A percentile compares a stretch with the other conserved stretches of the same genome.
Conservation (phyloP, 2,113 vertebrate genomes). For the Heterochromis multidens region DNA sequence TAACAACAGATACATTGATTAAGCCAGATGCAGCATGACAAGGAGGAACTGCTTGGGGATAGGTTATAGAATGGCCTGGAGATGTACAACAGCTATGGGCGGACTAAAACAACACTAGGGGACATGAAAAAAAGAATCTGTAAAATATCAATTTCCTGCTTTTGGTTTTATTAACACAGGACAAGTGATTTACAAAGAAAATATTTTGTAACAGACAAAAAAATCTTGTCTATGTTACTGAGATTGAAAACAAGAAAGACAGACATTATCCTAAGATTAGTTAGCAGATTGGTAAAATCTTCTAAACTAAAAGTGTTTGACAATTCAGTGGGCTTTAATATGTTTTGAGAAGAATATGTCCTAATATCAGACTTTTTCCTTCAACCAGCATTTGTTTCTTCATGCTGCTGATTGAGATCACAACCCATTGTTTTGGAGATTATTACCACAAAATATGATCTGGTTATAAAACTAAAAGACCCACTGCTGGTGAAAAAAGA, state of each 20-base stretch:
- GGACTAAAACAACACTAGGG: neutral
- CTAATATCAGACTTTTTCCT: neutral
- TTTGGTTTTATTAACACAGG: neutral
- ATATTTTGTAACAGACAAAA: neutral
- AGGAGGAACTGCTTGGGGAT: no score
- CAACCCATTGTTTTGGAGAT: neutral
- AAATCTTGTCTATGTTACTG: neutral
- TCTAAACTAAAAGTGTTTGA: neutral
- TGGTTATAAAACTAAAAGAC: fast-evolving
- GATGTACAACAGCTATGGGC: no score
- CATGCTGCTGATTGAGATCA: neutral
- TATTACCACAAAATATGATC: fast-evolving
- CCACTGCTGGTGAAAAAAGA: neutral
- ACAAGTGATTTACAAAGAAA: neutral
- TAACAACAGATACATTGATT: no score
- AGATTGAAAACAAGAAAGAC: neutral
- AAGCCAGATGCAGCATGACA: no score
- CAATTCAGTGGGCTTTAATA: neutral
- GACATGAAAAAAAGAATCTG: fast-evolving
- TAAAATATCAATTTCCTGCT: neutral
- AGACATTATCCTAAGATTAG: fast-evolving
- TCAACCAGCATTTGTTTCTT: no score
- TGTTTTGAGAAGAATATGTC: neutral
- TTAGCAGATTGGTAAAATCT: neutral
- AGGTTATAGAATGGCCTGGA: no score